Base-by-base conservation (phyloP, 2,113 vertebrate genomes). In the Antechinus flavipes region DNA sequence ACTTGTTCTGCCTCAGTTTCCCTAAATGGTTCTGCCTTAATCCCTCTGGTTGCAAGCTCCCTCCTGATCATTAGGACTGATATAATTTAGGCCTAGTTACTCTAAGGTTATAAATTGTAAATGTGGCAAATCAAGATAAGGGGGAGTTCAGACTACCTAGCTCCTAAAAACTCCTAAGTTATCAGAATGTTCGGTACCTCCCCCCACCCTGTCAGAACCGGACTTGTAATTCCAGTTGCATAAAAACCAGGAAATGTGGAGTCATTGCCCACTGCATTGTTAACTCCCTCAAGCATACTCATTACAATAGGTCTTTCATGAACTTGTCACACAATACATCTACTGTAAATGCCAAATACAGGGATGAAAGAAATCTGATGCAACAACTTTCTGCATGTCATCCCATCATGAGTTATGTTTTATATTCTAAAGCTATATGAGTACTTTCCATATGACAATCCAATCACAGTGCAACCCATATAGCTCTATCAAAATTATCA, bases 301-400 rank as follows among this genome's bases (percentile, higher is more conserved):
- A 10, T 26, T 56, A 25, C 42, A 90, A 91, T 47, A 84, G 10
- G 58, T 95, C 22, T 96, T 90, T 95, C 14, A 94, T 93, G 90
- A 91, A 16, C 91, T 30, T 96, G 52, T 46, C 26, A 54, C 35
- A 54, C 26, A 92, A 92, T 92, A 47, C 2, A 35, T 93, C 2
- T 56, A 9, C 76, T 93, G 49, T 94, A 23, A 92, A 91, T 96
- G 90, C 49, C 35, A 96, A 93, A 91, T 53, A 54, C n/a, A 91
- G 54, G 22, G 55, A 3, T 54, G 54, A 49, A 91, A 93, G 90
- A 46, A 84, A 30, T 27, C 16, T 54, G 4, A 55, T 49, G 35
- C 2, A 91, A 91, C n/a, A 55, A 24, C 8, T 12, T 94, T 91
- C 46, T 24, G 46, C 91, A 42, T 5, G 50, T 93, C 46, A 94